A percentile compares a stretch with the other conserved stretches of the same genome.
phyloP scores from a whole-genome alignment of 2,797 vertebrate genomes.

The Notamacropus eugenii region DNA sequence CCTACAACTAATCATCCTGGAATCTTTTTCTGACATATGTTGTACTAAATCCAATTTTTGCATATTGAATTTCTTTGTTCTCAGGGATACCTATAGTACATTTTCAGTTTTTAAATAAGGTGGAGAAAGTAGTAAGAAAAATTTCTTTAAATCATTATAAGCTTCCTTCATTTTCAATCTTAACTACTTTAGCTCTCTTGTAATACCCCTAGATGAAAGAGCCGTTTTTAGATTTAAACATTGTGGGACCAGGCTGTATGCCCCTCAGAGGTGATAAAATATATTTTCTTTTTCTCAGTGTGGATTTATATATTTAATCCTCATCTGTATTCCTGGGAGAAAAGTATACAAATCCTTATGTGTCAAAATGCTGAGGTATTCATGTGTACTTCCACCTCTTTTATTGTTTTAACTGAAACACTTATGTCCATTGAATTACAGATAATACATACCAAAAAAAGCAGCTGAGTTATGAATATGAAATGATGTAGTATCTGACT shows the following conservation, averaged over 20 bases:
- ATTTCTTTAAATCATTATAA: neutral
- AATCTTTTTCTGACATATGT: neutral
- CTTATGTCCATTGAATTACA: neutral
- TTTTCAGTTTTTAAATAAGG: neutral
- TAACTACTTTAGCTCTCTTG: neutral
- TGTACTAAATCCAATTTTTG: neutral
- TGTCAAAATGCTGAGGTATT: neutral
- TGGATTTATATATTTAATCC: neutral
- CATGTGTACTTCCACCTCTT: neutral
- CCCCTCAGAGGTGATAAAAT: neutral
- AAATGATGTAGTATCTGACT: neutral
- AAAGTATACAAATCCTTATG: neutral
- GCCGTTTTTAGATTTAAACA: constrained; percentile 1
- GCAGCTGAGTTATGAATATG: neutral
- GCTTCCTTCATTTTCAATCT: neutral
- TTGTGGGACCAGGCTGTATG: neutral
- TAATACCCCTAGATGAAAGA: neutral
- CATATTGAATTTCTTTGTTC: neutral
- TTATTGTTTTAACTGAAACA: constrained; percentile 34
- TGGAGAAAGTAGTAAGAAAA: neutral
- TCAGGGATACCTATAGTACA: neutral
- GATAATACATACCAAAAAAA: constrained; percentile 11
- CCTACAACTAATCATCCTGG: neutral
- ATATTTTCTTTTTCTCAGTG: neutral
- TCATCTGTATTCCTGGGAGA: constrained; percentile 7